phyloP scores from a whole-genome alignment of 2,888 invertebrate genomes.

The Acheta domesticus region DNA sequence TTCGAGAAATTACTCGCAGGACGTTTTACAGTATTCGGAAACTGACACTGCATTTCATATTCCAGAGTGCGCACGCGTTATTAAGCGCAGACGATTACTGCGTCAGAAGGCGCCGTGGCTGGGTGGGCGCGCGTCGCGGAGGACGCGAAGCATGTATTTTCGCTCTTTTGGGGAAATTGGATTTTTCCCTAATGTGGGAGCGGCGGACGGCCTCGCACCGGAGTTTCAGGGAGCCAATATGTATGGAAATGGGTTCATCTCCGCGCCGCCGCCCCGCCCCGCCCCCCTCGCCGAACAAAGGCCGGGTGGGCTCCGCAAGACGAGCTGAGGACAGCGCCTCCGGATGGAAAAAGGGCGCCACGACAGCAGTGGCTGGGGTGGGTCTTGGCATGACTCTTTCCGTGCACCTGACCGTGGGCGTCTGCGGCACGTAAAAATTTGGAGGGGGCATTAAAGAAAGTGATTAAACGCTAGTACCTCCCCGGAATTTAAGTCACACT shows the following conservation, averaged over 20 bases:
- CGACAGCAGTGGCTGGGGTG: too few relatives aligned
- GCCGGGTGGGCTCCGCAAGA: too few relatives aligned
- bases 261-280: not conserved
- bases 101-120: not conserved
- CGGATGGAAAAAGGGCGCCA: too few relatives aligned
- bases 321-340: too few relatives aligned
- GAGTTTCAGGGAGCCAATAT: conserved; percentile 4
- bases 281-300: not conserved
- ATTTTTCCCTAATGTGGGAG: not conserved
- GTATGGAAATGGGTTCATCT: conserved; percentile 10
- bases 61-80: not conserved
- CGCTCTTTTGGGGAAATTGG: not conserved
- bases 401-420: too few relatives aligned
- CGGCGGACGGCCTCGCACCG: not conserved
- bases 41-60: not conserved
- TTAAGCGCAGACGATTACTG: not conserved
- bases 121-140: too few relatives aligned
- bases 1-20: not conserved
- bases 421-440: too few relatives aligned
- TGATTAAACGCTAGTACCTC: too few relatives aligned
- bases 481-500: too few relatives aligned
- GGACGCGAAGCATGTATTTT: not conserved
- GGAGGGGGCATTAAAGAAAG: too few relatives aligned
- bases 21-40: not conserved
- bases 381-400: too few relatives aligned